Evolutionary conservation across 2,113 vertebrate genomes (phyloP), one percentile per base, ranked within the genome.

Genomic region (Eleginops maclovinus): DNA sequence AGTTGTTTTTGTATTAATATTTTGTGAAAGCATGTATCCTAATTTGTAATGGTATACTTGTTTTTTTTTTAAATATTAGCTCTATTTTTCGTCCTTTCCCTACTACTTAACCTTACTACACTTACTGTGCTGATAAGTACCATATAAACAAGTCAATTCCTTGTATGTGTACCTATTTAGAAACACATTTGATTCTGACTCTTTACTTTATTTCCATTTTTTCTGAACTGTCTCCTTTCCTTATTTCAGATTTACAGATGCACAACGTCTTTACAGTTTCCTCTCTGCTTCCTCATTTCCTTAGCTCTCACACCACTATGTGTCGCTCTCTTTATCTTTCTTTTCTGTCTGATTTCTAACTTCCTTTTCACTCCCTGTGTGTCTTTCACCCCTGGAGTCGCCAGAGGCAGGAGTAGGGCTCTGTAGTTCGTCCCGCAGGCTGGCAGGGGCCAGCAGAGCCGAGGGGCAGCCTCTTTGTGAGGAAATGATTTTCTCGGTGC

Each of bases 401-500:
- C 77, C 41, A 55, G 55, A 51, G 65, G 79, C 68, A 72, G 58
- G 47, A 64, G 63, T 58, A 56, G 70, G 44, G 74, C 58, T 87
- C 86, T 73, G 79, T 59, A 73, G 82, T 83, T 79, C 79, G 87
- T 86, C 79, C 81, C 8, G 75, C 60, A 63, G 80, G 80, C 70
- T 81, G 86, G 75, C 79, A 81, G 90, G 77, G 89, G 53, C 84
- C 88, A 50, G 41, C 80, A 26, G 87, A 90, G 90, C 84, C 19
- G 47, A 88, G 72, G 67, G 87, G 75, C 83, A 56, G 73, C 77
- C 88, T 84, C 88, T 92, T 92, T 92, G 92, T 92, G 92, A 90
- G 92, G 90, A 92, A 93, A 92, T 92, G 88, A 93, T 93, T 93
- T 93, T 91, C 91, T 92, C 83, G 41, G 83, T 89, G 90, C 89